Evolutionary conservation across 2,113 vertebrate genomes (phyloP), one percentile per base, ranked within the genome.

Genomic region (Perccottus glenii): DNA sequence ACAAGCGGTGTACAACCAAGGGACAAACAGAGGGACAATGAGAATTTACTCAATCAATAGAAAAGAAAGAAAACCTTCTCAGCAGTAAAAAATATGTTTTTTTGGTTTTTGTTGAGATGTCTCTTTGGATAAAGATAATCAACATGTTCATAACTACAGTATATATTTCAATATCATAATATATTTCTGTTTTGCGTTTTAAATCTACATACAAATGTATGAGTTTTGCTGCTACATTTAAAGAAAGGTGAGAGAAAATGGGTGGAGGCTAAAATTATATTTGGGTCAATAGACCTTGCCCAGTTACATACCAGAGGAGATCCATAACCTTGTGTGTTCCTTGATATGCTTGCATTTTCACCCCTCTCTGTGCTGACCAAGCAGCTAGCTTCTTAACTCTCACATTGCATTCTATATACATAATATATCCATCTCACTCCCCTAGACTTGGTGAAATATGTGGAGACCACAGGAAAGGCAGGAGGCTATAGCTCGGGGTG

Each of bases 271-370:
- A 57, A 81, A 90, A 88, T 88, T 88, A 92, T 90, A 91, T 91
- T 90, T 88, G 52, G 85, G 81, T 90, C 89, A 91, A 87, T 90
- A 87, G 79, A 89, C 82, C 83, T 85, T 87, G 88, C 84, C 86
- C 80, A 74, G 78, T 88, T 85, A 83, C 81, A 86, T 85, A 83
- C 84, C 82, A 87, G 81, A 67, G 53, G 78, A 86, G 81, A 88
- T 91, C 77, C 74, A 87, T 91, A 92, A 87, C 86, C 79, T 76
- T 70, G 80, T 67, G 69, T 79, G 77, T 87, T 86, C 75, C 80
- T 84, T 80, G 71, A 86, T 88, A 84, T 71, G 83, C 80, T 80
- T 82, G 84, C 86, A 77, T 90, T 87, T 91, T 79, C 81, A 78
- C 80, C 77, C 60, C 67, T 49, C 66, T 76, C 32, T 14, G 60